phyloP scores from a whole-genome alignment of 2,888 invertebrate genomes.

The Gnatocerus cornutus region DNA sequence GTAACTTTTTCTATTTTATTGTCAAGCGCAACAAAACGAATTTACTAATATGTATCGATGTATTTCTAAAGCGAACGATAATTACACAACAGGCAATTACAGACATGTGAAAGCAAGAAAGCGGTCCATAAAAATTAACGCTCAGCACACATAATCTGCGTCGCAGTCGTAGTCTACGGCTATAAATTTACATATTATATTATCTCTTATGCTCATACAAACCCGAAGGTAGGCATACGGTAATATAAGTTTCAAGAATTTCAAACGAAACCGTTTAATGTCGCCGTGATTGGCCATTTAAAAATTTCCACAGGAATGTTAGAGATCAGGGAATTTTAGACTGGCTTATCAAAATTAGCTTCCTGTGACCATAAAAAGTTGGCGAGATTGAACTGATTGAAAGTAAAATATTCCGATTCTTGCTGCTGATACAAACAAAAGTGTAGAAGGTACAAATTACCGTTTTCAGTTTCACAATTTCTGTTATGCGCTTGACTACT shows the following conservation, averaged over 20 bases:
- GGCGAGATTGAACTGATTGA: slow-evolving; percentile 2
- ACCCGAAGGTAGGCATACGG: slow-evolving; percentile 22
- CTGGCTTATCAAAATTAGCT: not conserved
- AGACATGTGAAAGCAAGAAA: slow-evolving; percentile 17
- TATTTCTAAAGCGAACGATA: slow-evolving; percentile 3
- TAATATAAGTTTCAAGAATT: slow-evolving; percentile 6
- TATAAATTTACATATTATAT: slow-evolving; percentile 40
- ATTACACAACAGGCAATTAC: slow-evolving; percentile 23
- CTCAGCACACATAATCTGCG: slow-evolving; percentile 28
- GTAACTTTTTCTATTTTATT: too few relatives aligned
- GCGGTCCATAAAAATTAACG: slow-evolving; percentile 23
- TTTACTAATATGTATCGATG: not conserved
- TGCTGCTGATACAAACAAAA: not conserved
- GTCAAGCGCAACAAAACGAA: not conserved
- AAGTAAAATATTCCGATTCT: not conserved
- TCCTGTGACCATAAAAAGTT: slow-evolving; percentile 6
- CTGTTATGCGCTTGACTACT: slow-evolving; percentile 6
- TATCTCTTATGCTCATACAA: slow-evolving; percentile 36
- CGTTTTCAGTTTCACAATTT: slow-evolving; percentile 31
- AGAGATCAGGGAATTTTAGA: not conserved
- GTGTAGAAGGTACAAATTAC: slow-evolving; percentile 18
- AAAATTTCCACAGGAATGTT: not conserved
- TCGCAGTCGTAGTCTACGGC: slow-evolving; percentile 29
- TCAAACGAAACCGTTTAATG: slow-evolving; percentile 14
- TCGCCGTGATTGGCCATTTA: not conserved